Conservation (phyloP, 2,113 vertebrate species). For the Conger conger region DNA sequence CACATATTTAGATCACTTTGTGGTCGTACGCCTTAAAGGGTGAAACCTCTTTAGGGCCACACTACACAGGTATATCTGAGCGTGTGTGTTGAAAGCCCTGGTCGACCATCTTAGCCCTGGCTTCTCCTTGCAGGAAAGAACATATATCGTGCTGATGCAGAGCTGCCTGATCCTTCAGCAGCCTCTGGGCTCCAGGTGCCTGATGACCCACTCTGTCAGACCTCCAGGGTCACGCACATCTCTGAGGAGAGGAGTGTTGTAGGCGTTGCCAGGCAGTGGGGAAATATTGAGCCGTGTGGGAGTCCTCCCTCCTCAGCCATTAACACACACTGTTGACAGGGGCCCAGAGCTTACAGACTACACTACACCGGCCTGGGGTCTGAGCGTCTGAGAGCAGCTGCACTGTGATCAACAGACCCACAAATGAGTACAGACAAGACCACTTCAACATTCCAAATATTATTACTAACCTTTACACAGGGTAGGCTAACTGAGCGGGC, state of each 20-base stretch:
- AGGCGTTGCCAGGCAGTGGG: conserved; percentile 43
- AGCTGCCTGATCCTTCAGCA: too few species aligned
- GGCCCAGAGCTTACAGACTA: neutral
- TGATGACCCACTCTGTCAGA: neutral
- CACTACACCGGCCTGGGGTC: neutral
- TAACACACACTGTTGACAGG: neutral
- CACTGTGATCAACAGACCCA: neutral
- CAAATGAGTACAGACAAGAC: neutral
- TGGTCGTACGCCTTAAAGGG: too few species aligned
- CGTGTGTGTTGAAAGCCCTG: neutral
- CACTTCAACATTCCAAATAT: too few species aligned
- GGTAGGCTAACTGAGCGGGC: too few species aligned
- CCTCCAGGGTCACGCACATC: neutral
- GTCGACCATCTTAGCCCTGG: neutral
- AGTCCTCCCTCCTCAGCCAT: neutral
- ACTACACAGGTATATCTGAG: neutral
- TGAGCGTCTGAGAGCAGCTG: neutral
- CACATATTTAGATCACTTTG: too few species aligned
- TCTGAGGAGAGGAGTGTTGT: conserved; percentile 15
- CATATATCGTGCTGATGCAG: neutral
- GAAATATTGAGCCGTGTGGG: conserved; percentile 37
- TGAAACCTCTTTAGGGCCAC: neutral
- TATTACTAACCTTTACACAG: too few species aligned
- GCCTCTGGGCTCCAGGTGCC: neutral
- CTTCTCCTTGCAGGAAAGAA: too few species aligned